Evolutionary conservation across 2,888 invertebrate species (phyloP).

Genomic region (Callimorpha dominula): DNA sequence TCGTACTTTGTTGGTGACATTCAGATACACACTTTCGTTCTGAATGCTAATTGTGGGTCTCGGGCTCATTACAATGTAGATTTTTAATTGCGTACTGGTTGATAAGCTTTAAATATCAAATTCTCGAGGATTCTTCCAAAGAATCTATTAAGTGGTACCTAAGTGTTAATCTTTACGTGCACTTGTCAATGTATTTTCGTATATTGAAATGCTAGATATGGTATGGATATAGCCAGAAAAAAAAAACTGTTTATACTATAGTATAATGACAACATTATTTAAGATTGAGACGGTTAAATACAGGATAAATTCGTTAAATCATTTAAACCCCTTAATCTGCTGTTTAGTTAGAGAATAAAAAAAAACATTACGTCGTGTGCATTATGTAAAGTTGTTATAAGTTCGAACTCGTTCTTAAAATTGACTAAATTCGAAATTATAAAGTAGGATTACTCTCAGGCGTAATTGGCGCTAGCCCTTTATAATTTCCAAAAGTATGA

Average conservation of each 20-base stretch:
- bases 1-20: constrained; percentile 64
- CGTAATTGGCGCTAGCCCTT: too few relatives aligned
- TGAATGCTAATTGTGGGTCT: constrained; percentile 49
- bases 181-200: not conserved
- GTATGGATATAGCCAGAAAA: not conserved
- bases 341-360: too few relatives aligned
- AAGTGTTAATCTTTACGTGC: not conserved
- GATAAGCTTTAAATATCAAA: constrained; percentile 40
- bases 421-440: too few relatives aligned
- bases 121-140: constrained; percentile 7
- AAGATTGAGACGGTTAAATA: too few relatives aligned
- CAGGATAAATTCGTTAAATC: too few relatives aligned
- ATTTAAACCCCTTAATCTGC: too few relatives aligned
- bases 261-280: too few relatives aligned
- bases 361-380: too few relatives aligned
- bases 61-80: constrained; percentile 61
- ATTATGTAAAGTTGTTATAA: too few relatives aligned
- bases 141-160: constrained; percentile 9
- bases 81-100: constrained; percentile 55
- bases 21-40: constrained; percentile 53
- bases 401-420: too few relatives aligned
- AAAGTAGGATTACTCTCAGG: too few relatives aligned
- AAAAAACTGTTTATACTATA: too few relatives aligned
- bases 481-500: not conserved
- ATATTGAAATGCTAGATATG: not conserved